A percentile compares a stretch with the other conserved stretches of the same genome.
These are phyloP conservation scores for Cervus canadensis DNA, from an alignment of 2,113 vertebrate genomes.

Conservation along the genomic window DNA sequence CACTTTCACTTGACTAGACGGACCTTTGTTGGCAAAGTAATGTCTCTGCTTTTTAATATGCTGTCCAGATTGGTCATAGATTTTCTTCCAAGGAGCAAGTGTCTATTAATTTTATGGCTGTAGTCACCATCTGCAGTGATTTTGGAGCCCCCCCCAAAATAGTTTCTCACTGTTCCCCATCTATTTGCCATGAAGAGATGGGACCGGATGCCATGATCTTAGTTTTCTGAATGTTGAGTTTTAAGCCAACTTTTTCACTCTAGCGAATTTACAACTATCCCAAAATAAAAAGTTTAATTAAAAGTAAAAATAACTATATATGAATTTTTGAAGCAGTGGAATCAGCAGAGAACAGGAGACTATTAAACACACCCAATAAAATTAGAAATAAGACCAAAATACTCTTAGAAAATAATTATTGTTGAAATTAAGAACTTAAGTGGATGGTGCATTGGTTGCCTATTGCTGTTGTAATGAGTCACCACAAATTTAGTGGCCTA, in stretches of 20 bases:
- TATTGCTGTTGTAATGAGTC: neutral
- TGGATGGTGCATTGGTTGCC: neutral
- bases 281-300: neutral
- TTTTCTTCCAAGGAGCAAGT: neutral
- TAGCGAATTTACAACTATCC: neutral
- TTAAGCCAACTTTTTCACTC: neutral
- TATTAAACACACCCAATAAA: neutral
- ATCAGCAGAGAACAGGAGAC: neutral
- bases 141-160: neutral
- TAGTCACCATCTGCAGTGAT: neutral
- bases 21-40: neutral
- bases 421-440: neutral
- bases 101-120: neutral
- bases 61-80: neutral
- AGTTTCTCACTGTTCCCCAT: neutral
- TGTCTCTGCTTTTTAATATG: neutral
- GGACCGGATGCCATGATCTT: neutral
- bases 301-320: neutral
- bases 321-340: neutral
- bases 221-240: neutral
- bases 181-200: neutral
- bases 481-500: neutral
- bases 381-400: neutral
- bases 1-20: neutral
- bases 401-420: neutral